Evolutionary conservation across 2,797 vertebrate species (phyloP).

Genomic region (Enteromius thamalakanensis): DNA sequence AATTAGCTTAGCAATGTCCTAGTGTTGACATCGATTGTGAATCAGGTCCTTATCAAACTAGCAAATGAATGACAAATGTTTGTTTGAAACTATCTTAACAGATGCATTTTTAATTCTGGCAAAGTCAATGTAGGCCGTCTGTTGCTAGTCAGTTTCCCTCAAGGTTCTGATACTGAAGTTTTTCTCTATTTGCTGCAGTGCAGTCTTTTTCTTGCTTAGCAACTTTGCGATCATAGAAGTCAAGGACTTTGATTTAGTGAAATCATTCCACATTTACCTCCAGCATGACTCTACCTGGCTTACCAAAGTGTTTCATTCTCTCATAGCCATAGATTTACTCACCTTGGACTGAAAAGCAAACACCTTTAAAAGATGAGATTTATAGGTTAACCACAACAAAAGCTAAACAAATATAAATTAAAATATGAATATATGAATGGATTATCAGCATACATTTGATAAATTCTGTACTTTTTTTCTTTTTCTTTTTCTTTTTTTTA

Average conservation of each 20-base stretch:
- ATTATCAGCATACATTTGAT: background rate
- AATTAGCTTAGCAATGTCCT: background rate
- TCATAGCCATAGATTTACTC: background rate
- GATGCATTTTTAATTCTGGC: background rate
- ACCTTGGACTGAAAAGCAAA: background rate
- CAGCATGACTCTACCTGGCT: background rate
- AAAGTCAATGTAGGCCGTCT: background rate
- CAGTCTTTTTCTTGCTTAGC: conserved; percentile 18
- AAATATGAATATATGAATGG: background rate
- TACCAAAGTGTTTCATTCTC: background rate
- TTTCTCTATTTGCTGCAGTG: conserved; percentile 12
- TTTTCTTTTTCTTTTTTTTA: no score
- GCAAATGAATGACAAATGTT: background rate
- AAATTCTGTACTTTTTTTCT: no score
- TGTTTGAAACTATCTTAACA: background rate
- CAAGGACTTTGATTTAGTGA: background rate
- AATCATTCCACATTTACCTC: conserved; percentile 1
- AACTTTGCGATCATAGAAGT: conserved; percentile 1
- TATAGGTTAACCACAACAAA: background rate
- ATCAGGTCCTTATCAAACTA: background rate
- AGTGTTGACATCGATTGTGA: background rate
- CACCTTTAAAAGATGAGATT: background rate
- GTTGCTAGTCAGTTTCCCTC: conserved; percentile 1
- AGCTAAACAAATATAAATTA: background rate
- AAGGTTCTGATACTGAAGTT: background rate